Evolutionary conservation across 1,140 invertebrate species (phyloP), one percentile per base, ranked within the genome.

Genomic region (Calephelis nemesis): DNA sequence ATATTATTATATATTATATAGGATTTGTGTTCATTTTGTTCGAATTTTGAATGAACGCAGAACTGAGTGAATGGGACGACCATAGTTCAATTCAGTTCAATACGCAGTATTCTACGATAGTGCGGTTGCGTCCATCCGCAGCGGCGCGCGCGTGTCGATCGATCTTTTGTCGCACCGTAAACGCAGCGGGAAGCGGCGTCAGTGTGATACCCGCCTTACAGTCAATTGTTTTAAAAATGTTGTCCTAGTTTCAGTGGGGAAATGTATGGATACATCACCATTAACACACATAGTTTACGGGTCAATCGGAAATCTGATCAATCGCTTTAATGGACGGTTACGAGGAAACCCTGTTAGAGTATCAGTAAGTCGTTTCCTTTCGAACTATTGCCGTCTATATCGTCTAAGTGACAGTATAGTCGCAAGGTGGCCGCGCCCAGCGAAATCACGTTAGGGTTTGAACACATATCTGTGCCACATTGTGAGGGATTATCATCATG

Each of bases 351-450:
- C 67, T 68, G 70, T 74, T 73, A 72, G 48, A 65, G 69, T 73
- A 74, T 72, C 68, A 64, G 67, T 64, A 63, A 67, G 60, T 65
- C 67, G 71, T 71, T 68, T 73, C 65, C 60, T 66, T 48, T 60
- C 39, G 50, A 73, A 69, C 76, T 75, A 70, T 70, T 48, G 58
- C 62, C 65, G 72, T 68, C 70, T 76, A 75, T 82, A 82, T 82
- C 74, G 68, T 62, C 69, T 70, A 65, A 71, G 72, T 84, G 80
- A 84, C 79, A 73, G 82, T 74, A 83, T 78, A 73, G 65, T 63
- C 74, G 74, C 72, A 75, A 74, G 69, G 74, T 69, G 71, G 82
- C 84, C 84, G 76, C 84, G 75, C 84, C 85, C 83, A 78, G 77
- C 74, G 81, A 76, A 83, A 82, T 85, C 84, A 84, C 78, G 69